Evolutionary conservation across 2,113 vertebrate species (phyloP).

Genomic region (Nannospalax galili): DNA sequence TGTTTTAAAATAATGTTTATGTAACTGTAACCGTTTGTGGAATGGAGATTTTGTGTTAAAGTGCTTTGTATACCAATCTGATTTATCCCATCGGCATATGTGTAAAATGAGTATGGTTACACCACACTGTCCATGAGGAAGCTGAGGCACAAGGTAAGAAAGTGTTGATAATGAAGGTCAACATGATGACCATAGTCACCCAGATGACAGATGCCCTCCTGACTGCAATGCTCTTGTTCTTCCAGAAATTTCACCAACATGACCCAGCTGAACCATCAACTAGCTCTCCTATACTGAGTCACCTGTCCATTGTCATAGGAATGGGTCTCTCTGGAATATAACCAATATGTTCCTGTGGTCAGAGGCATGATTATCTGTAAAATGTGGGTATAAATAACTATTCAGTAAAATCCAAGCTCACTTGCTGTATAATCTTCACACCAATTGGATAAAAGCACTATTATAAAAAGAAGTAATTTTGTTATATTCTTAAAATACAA

Average conservation of each 20-base stretch:
- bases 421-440: not conserved
- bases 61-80: not conserved
- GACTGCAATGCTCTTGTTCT: accelerated
- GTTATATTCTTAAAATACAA: not conserved
- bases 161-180: not conserved
- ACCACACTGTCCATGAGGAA: not conserved
- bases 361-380: not conserved
- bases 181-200: not conserved
- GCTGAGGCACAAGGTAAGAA: not conserved
- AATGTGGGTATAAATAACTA: not conserved
- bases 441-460: not conserved
- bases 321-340: not conserved
- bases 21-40: not conserved
- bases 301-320: accelerated
- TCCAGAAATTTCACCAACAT: not conserved
- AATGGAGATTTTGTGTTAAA: not conserved
- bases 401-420: not conserved
- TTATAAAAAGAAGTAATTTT: not conserved
- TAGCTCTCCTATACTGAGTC: not conserved
- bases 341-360: not conserved
- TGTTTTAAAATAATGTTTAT: not conserved
- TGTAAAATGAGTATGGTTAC: not conserved
- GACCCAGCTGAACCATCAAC: not conserved
- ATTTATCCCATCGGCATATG: not conserved
- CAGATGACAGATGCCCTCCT: not conserved